A percentile compares a stretch with the other conserved stretches of the same genome.
Conservation (phyloP, 1,140 invertebrate genomes). For the Pantala flavescens region DNA sequence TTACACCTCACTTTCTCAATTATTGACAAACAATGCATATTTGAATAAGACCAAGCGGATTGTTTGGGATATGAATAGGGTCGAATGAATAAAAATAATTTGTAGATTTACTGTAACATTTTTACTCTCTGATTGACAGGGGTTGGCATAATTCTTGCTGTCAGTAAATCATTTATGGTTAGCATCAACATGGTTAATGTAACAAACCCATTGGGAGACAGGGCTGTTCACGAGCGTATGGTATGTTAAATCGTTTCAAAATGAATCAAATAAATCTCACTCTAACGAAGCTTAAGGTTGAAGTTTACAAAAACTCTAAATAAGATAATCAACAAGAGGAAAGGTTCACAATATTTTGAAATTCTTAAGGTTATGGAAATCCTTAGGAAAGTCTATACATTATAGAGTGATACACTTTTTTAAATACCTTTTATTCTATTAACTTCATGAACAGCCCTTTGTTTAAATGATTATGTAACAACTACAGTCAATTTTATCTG, state of each 20-base stretch:
- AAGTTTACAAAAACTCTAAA: neutral
- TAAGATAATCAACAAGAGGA: neutral
- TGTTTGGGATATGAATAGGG: neutral
- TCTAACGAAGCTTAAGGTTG: neutral
- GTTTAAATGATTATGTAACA: conserved; percentile 20
- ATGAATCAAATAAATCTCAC: neutral
- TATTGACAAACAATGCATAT: too few species aligned
- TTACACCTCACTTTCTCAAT: too few species aligned
- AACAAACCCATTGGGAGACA: neutral
- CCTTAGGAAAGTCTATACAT: neutral
- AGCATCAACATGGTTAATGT: neutral
- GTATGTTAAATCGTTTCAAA: neutral
- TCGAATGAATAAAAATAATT: neutral
- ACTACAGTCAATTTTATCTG: conserved; percentile 18
- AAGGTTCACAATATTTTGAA: neutral
- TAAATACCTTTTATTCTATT: conserved; percentile 11
- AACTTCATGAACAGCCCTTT: conserved; percentile 19
- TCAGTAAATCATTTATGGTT: conserved; percentile 7
- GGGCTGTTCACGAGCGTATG: neutral
- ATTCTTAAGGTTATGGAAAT: neutral
- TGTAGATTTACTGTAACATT: conserved; percentile 5
- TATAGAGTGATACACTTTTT: neutral
- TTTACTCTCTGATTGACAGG: conserved; percentile 9
- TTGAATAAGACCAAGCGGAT: too few species aligned
- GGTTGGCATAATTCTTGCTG: conserved; percentile 8